A percentile compares a stretch with the other conserved stretches of the same genome.
phyloP scores from a whole-genome alignment of 2,888 invertebrate species.

The Dorcus parallelipipedus region DNA sequence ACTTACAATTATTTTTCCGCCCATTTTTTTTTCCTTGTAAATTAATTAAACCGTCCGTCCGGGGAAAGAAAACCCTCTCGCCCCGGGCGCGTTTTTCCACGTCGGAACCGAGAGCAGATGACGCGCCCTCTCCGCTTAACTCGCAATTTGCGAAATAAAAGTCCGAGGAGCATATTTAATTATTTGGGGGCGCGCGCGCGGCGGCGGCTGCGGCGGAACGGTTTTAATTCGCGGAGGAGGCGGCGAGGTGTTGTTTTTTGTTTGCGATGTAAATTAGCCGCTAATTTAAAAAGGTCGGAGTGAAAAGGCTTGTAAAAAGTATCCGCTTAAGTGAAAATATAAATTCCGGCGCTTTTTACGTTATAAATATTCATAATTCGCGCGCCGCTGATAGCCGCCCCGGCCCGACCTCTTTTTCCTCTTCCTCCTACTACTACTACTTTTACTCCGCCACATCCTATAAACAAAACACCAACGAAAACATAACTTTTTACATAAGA shows the following conservation, averaged over 20 bases:
- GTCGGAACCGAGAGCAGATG: constrained; percentile 16
- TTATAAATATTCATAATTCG: not conserved
- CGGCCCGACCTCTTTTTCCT: not conserved
- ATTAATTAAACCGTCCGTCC: no score
- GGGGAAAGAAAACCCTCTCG: no score
- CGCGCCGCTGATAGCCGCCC: not conserved
- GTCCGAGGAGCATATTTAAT: no score
- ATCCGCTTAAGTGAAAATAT: constrained; percentile 44
- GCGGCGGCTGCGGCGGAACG: not conserved
- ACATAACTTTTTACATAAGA: no score
- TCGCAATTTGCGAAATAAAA: no score
- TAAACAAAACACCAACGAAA: no score
- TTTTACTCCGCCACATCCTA: no score
- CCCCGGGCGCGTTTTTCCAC: no score
- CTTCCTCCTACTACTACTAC: no score
- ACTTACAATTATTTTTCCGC: no score
- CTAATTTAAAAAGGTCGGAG: constrained; percentile 43
- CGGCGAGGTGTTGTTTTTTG: constrained; percentile 1
- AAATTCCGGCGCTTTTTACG: constrained; percentile 29
- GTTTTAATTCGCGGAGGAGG: not conserved
- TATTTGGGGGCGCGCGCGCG: no score
- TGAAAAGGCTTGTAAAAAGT: constrained; percentile 45
- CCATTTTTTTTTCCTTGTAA: no score
- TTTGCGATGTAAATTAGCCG: constrained; percentile 19
- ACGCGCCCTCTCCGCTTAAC: not conserved